Conservation (phyloP, 2,113 vertebrate genomes). For the Antechinus flavipes region DNA sequence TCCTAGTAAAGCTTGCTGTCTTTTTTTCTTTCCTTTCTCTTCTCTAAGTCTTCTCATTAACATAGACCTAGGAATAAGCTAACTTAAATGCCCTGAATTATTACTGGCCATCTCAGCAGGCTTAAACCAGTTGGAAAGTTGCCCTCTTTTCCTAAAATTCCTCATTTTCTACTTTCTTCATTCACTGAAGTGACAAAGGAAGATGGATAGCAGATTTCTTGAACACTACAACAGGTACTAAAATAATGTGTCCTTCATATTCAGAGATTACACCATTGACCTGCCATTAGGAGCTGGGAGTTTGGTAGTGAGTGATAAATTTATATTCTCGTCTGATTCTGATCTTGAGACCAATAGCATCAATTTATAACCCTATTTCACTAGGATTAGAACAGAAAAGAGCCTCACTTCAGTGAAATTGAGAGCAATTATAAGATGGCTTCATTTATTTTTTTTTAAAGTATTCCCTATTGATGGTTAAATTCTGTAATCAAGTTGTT, state of each 20-base stretch:
- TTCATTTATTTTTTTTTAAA: not conserved
- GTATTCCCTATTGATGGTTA: not conserved
- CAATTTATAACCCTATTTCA: not conserved
- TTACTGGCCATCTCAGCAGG: conserved; percentile 10
- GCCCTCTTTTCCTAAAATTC: not conserved
- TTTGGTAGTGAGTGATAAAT: not conserved
- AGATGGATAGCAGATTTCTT: not conserved
- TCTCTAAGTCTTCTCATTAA: not conserved
- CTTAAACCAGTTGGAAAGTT: conserved; percentile 25
- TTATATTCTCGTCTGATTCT: not conserved
- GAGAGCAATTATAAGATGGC: not conserved
- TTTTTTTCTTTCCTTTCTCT: not conserved
- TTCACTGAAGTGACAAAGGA: not conserved
- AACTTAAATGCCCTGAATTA: not conserved
- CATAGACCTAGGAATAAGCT: not conserved
- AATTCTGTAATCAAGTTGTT: not conserved
- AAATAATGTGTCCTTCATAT: not conserved
- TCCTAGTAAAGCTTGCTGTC: not conserved
- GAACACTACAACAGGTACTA: not conserved
- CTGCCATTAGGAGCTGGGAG: not conserved
- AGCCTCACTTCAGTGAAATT: not conserved
- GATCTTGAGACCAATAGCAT: not conserved
- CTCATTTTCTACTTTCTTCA: not conserved
- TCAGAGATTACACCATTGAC: not conserved
- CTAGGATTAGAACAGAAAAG: not conserved